Evolutionary conservation across 2,888 invertebrate genomes (phyloP).

Genomic region (Halocaridina rubra): DNA sequence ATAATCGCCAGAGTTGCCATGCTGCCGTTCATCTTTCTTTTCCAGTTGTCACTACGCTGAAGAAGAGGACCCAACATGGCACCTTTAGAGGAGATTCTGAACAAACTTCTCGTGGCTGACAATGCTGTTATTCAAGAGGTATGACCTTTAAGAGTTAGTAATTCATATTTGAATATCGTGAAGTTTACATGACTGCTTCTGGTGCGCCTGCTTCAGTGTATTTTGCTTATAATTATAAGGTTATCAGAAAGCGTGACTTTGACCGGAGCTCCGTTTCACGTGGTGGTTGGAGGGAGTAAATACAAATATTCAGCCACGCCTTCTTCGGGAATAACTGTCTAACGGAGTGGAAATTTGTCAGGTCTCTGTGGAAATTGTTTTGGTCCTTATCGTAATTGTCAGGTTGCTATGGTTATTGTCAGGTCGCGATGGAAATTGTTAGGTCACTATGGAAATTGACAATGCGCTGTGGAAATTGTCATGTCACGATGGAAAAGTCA

Average conservation of each 20-base stretch:
- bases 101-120: slow-evolving; percentile 57
- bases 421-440: too few species aligned
- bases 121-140: slow-evolving; percentile 62
- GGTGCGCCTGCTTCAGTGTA: neutral
- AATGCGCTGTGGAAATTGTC: too few species aligned
- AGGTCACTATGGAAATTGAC: too few species aligned
- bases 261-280: neutral
- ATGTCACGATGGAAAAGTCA: too few species aligned
- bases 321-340: too few species aligned
- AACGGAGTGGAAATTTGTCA: too few species aligned
- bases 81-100: slow-evolving; percentile 43
- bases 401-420: too few species aligned
- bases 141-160: neutral
- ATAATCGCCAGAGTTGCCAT: too few species aligned
- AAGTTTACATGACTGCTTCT: neutral
- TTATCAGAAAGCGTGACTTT: slow-evolving; percentile 20
- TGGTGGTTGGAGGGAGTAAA: slow-evolving; percentile 9
- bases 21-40: too few species aligned
- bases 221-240: too few species aligned
- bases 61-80: slow-evolving; percentile 24
- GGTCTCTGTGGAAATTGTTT: too few species aligned
- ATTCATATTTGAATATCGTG: neutral
- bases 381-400: too few species aligned
- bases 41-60: neutral
- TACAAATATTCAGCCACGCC: neutral